phyloP scores from a whole-genome alignment of 2,888 invertebrate genomes.

The Acrobasis suavella region DNA sequence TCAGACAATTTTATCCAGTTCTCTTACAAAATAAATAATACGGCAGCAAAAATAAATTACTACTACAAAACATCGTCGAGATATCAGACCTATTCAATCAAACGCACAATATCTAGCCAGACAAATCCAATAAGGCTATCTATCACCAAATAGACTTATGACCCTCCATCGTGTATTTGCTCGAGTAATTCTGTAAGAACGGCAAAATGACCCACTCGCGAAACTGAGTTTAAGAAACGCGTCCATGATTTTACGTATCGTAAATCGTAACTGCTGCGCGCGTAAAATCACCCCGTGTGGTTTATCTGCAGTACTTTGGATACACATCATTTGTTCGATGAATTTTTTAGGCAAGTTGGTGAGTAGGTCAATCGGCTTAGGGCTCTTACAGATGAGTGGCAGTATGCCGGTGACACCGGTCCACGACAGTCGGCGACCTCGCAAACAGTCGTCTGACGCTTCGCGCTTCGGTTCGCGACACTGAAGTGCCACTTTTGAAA shows the following conservation, averaged over 20 bases:
- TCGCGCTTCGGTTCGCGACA: too few relatives aligned
- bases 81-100: slow-evolving; percentile 12
- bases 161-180: slow-evolving; percentile 4
- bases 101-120: slow-evolving; percentile 11
- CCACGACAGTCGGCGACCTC: too few relatives aligned
- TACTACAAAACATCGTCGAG: not conserved
- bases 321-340: not conserved
- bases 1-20: too few relatives aligned
- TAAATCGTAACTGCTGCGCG: slow-evolving; percentile 16
- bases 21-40: not conserved
- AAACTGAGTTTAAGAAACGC: slow-evolving; percentile 10
- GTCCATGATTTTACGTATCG: slow-evolving; percentile 19
- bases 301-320: not conserved
- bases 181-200: slow-evolving; percentile 8
- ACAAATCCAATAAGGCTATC: slow-evolving; percentile 19
- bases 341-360: not conserved
- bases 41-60: slow-evolving; percentile 1
- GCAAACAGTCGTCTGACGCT: too few relatives aligned
- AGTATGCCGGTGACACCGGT: too few relatives aligned
- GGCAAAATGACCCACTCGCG: slow-evolving; percentile 12
- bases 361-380: too few relatives aligned
- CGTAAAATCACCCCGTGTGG: slow-evolving; percentile 18
- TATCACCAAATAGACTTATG: slow-evolving; percentile 9
- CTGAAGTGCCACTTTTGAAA: too few relatives aligned
- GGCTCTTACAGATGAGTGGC: too few relatives aligned